Percentiles rank a stretch among this genome's conserved stretches.
phyloP scores from a whole-genome alignment of 30 jellyfish, hydroid and myxozoan species.

The Pseudorhiza aurosa region DNA sequence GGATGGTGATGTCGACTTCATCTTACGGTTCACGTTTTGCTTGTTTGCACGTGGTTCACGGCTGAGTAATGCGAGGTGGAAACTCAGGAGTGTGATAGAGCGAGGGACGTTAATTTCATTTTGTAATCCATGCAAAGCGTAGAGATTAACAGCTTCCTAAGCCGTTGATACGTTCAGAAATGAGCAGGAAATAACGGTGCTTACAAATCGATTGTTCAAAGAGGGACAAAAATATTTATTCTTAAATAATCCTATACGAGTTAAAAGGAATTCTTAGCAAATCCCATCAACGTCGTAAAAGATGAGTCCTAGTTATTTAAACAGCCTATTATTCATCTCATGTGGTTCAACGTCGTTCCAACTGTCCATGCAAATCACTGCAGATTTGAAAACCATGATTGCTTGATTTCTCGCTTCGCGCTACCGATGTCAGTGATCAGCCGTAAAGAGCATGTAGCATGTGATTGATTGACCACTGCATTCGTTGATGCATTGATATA shows the following conservation, averaged over 20 bases:
- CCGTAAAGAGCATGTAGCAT: neutral
- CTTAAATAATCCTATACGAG: constrained; percentile 58
- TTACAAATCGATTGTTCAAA: constrained; percentile 51
- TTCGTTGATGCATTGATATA: neutral
- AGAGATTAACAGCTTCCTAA: constrained; percentile 73
- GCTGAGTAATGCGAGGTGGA: constrained; percentile 2
- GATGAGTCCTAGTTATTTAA: constrained; percentile 40
- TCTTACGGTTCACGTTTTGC: constrained; percentile 30
- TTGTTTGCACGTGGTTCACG: constrained; percentile 18
- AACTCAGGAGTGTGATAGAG: constrained; percentile 38
- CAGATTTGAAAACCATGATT: constrained; percentile 37
- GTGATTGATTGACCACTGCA: constrained; percentile 35
- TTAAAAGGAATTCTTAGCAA: constrained; percentile 32
- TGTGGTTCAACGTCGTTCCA: constrained; percentile 3
- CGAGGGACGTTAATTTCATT: constrained; percentile 70
- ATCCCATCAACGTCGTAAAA: constrained; percentile 35
- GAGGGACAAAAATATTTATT: constrained; percentile 51
- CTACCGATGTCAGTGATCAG: neutral
- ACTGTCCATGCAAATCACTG: constrained; percentile 10
- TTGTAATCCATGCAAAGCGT: constrained; percentile 61
- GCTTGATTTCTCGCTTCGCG: neutral
- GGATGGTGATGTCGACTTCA: constrained; percentile 1
- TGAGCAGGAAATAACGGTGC: constrained; percentile 85
- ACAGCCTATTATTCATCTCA: constrained; percentile 54
- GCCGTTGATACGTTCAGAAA: constrained; percentile 53